Evolutionary conservation across 1,140 invertebrate genomes (phyloP), one percentile per base, ranked within the genome.

Genomic region (Monomorium pharaonis): DNA sequence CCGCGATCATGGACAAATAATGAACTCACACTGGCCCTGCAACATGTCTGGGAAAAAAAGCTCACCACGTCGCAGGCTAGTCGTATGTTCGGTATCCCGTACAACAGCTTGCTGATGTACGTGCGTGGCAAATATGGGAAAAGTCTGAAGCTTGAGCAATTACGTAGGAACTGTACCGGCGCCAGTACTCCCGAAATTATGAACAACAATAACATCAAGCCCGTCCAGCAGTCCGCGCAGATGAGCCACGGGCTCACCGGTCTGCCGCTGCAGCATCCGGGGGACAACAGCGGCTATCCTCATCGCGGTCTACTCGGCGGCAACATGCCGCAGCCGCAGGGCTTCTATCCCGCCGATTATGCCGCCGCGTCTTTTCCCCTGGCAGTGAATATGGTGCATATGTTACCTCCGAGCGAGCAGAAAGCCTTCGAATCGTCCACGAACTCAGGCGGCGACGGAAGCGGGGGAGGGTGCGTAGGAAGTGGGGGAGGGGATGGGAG

Each of bases 1-100:
- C 98, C 98, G 0, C 95, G 98, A 27, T 98, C 98, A 0, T 98
- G 98, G 98, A 98, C 98, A 21, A 98, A 98, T 94, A 97, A 97
- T 0, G 98, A 98, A 91, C 95, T 98, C 14, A 98, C 98, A 16
- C 97, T 98, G 94, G 98, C 98, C 0, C 95, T 98, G 18, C 97
- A 98, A 90, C 98, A 98, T 93, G 98, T 98, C 0, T 98, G 98
- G 98, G 98, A 98, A 93, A 98, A 98, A 92, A 98, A 98, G 92
- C 98, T 98, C 97, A 98, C 98, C n/a, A 98, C 98, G 1, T 98
- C 98, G 85, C 98, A 98, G 94, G 98, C 98, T 0, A 98, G 97
- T 18, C 95, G 98, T 60, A 97, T 98, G 90, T 98, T 98, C 93
- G 98, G 98, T 7, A 98, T 98, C 69, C 98, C 98, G 1, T 98